These are phyloP conservation scores for Lathamus discolor DNA, from an alignment of 2,113 vertebrate genomes.

Conservation along the genomic window DNA sequence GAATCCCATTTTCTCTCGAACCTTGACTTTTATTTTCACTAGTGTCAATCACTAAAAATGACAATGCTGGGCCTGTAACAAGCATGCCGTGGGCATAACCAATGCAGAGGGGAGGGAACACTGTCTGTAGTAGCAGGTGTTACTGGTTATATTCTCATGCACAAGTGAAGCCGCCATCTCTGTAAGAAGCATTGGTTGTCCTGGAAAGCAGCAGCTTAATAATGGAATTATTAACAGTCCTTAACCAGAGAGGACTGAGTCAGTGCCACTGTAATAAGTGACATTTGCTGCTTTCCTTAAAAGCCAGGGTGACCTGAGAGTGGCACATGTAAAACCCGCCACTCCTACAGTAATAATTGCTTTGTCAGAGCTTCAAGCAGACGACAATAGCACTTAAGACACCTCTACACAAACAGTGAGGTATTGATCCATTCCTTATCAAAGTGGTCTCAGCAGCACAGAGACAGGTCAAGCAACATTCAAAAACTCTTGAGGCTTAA, in stretches of 20 bases:
- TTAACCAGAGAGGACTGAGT: conserved; percentile 41
- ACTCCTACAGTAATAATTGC: conserved; percentile 85
- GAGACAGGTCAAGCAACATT: conserved; percentile 65
- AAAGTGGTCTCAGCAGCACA: conserved; percentile 64
- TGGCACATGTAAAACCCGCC: conserved; percentile 69
- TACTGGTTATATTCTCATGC: neutral
- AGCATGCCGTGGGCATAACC: neutral
- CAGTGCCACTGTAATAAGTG: conserved; percentile 82
- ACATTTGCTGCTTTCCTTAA: conserved; percentile 87
- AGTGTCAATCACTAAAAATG: neutral
- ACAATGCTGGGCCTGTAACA: neutral
- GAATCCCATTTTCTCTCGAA: neutral
- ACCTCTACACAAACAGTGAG: conserved; percentile 84
- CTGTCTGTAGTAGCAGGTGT: neutral
- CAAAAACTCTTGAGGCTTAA: conserved; percentile 49
- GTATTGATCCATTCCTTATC: conserved; percentile 88
- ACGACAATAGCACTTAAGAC: conserved; percentile 90
- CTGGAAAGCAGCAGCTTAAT: conserved; percentile 15
- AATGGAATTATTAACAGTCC: conserved; percentile 58
- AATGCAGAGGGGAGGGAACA: neutral
- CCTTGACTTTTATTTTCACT: neutral
- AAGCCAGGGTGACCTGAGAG: conserved; percentile 79
- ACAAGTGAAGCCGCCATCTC: neutral
- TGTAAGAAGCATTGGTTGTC: neutral
- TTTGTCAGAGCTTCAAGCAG: conserved; percentile 83